Evolutionary conservation across 1,140 invertebrate genomes (phyloP).

Genomic region (Drosophila tropicalis): DNA sequence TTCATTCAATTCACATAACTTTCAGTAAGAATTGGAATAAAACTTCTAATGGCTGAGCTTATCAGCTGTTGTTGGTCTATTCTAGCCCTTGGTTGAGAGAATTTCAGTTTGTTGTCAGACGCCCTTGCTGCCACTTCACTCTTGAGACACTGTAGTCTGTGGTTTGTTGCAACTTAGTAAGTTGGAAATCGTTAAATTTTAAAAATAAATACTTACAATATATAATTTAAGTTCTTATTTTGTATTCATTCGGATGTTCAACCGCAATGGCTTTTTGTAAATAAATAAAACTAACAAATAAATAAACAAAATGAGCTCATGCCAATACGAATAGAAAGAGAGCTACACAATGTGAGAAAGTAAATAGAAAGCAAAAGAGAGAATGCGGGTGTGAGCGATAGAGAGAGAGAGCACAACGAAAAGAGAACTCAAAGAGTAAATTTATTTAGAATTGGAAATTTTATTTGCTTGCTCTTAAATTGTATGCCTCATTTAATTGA

Average conservation of each 20-base stretch:
- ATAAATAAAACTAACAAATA: constrained; percentile 11
- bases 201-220: background rate
- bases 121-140: background rate
- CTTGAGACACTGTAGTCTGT: too few relatives aligned
- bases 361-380: background rate
- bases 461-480: constrained; percentile 15
- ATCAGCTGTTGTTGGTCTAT: background rate
- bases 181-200: background rate
- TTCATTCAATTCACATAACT: constrained; percentile 25
- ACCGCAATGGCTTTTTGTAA: constrained; percentile 10
- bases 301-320: constrained; percentile 56
- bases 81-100: background rate
- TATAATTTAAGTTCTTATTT: background rate
- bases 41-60: background rate
- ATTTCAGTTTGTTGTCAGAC: constrained; percentile 20
- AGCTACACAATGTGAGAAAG: background rate
- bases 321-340: constrained; percentile 15
- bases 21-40: background rate
- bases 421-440: constrained; percentile 10
- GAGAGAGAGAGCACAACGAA: background rate
- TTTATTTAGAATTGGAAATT: background rate
- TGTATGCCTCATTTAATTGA: background rate
- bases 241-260: constrained; percentile 15
- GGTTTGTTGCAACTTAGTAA: background rate
- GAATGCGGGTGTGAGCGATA: background rate